Base-by-base conservation (phyloP, 2,797 vertebrate genomes). In the Tolypeutes matacus region DNA sequence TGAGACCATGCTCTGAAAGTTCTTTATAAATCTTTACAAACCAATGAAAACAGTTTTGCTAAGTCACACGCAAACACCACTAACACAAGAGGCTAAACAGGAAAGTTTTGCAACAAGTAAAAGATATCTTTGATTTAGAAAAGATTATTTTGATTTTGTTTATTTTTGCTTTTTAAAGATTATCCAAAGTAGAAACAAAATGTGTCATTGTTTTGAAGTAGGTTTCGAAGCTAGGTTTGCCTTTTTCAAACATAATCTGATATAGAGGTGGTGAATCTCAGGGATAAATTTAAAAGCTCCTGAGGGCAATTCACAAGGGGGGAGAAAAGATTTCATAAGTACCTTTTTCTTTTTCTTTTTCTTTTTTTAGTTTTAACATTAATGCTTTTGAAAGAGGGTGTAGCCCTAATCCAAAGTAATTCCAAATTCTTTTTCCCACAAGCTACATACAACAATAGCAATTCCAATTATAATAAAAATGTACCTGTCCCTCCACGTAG, bases 21-120 rank as follows among this genome's bases (percentile, higher is more conserved):
- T 98, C 97, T 46, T 83, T 67, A 89, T 96, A 93, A 93, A 96
- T 98, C 70, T 93, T 97, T 97, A 96, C 95, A 97, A 97, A 97
- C 94, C 97, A 97, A 77, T 85, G 97, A 89, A 85, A 96, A 97
- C 96, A 58, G 42, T 46, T 95, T 39, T 91, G 89, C 91, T 93
- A 90, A 95, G 93, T 96, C 92, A 88, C 92, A 93, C 21, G 29
- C 83, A 72, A 72, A 94, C 13, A 73, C 31, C 95, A 94, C 58
- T 49, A 64, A 93, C 78, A 31, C n/a, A 64, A 20, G 72, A 91
- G 56, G 86, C 92, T 67, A 80, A 85, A 84, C 42, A 60, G n/a
- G 34, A 72, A 46, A 56, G 75, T 86, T 94, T 42, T n/a, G 53
- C 93, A 89, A 95, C 82, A 89, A 86, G 94, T 91, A 94, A 49